Base-by-base conservation (phyloP, 2,888 invertebrate genomes). In the Deroplatys truncata region DNA sequence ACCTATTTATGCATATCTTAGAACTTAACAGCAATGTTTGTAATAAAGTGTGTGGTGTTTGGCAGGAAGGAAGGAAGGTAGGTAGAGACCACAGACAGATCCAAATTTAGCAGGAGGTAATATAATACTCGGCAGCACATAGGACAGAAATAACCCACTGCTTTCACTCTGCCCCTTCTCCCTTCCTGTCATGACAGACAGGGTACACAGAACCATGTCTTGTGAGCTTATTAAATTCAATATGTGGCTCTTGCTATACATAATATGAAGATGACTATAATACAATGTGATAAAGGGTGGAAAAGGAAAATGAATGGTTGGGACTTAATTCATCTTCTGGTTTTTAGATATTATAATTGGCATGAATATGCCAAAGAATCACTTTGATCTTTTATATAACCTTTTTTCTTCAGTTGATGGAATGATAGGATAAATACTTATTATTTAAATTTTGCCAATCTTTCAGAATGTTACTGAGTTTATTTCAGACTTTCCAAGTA, bases 21-120 rank as follows among this genome's bases (percentile, higher is more conserved):
- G 56, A 72, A 72, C 56, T 72, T 72, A 72, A 72, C 56, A 72
- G 56, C 56, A 72, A 72, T 72, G 56, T 16, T 20, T 20, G 56
- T 72, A 72, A 20, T 72, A 72, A 20, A 72, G 20, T 72, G 56
- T 20, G 20, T 20, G 5, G 56, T 72, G 20, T 72, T 72, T 72
- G 56, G 56, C 56, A 72, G 87, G 83, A 87, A 35, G 87, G 87
- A 56, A 87, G 35, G 87, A 31, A 31, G 31, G 28, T 43, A 49
- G 85, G 49, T 28, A 87, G 43, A 10, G 28, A 72, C 35, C 25
- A 83, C 28, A 87, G 43, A 83, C 31, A 43, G 28, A 82, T 89
- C 95, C 95, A 94, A 95, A 94, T 95, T 94, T 94, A 95, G 95
- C 92, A 92, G 92, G 90, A 91, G 93, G 95, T 94, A 94, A 95